These are phyloP conservation scores for Pararge aegeria DNA, from an alignment of 1,140 invertebrate genomes.

Conservation along the genomic window DNA sequence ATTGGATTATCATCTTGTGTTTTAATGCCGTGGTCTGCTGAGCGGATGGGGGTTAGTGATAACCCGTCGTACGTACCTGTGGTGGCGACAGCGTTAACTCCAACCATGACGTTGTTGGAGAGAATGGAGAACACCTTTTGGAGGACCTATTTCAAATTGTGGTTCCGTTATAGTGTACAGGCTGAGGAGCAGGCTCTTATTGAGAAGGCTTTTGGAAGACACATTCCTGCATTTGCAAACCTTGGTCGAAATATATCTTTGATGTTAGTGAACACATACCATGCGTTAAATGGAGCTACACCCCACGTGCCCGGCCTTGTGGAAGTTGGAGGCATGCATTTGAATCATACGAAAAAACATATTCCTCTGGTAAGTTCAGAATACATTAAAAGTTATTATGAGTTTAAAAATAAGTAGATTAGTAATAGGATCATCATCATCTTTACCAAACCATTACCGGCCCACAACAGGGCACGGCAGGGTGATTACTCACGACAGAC, in stretches of 20 bases:
- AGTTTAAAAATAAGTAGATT: too few relatives aligned
- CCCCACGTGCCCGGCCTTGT: slow-evolving; percentile 79
- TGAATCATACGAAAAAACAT: slow-evolving; percentile 27
- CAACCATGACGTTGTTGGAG: slow-evolving; percentile 80
- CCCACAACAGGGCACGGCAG: too few relatives aligned
- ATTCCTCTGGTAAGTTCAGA: slow-evolving; percentile 35
- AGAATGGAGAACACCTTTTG: slow-evolving; percentile 78
- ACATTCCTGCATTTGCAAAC: slow-evolving; percentile 62
- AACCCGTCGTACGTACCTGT: slow-evolving; percentile 83
- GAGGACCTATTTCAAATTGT: slow-evolving; percentile 45
- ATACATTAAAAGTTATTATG: background rate
- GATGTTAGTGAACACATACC: slow-evolving; percentile 81
- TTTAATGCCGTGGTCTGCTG: slow-evolving; percentile 81
- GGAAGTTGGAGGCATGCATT: slow-evolving; percentile 44
- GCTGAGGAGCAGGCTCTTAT: slow-evolving; percentile 63
- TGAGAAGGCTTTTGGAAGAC: slow-evolving; percentile 67
- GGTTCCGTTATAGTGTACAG: slow-evolving; percentile 53
- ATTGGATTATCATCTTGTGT: slow-evolving; percentile 81
- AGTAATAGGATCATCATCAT: too few relatives aligned
- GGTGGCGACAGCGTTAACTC: slow-evolving; percentile 65
- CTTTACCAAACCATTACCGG: too few relatives aligned
- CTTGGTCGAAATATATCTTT: slow-evolving; percentile 67
- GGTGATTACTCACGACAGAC: too few relatives aligned
- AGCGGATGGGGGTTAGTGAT: slow-evolving; percentile 80
- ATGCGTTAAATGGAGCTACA: slow-evolving; percentile 74